Evolutionary conservation across 2,113 vertebrate species (phyloP), one percentile per base, ranked within the genome.

Genomic region (Onychorhynchus coronatus): DNA sequence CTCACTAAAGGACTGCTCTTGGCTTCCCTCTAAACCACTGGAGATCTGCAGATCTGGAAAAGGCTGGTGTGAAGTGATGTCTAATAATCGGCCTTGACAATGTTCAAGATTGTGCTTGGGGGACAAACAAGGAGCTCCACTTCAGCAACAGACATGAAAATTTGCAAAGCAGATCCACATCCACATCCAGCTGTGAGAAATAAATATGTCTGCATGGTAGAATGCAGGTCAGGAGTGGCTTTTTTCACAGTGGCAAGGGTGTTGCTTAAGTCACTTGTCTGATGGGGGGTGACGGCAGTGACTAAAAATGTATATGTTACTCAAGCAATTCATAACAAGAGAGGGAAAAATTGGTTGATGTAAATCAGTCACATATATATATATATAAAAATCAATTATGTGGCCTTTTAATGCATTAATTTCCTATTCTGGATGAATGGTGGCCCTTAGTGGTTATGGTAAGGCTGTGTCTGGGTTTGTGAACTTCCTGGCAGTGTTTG

Each of bases 51-150:
- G 42, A 30, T 58, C 85, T 91, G 88, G 71, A 68, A 65, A 85
- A 95, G 93, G 66, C 84, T 89, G 28, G 53, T 65, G 56, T 96
- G 94, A 96, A 91, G 94, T 83, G 82, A 93, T 92, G 63, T 91
- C 82, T 86, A 59, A 90, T 95, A 93, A 97, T 97, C 4, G 1
- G 85, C 80, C 68, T 91, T 95, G 96, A 96, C 96, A 97, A 62
- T 35, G 28, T 47, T 96, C 85, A 89, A 90, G 93, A 85, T 95
- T 94, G 61, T 87, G 93, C 94, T 88, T 61, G 63, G 53, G 88
- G 91, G 93, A 81, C 80, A 90, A 83, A 91, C 68, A 93, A 89
- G 89, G 33, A 72, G 74, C 92, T 93, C 62, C 44, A 8, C n/a
- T 58, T 76, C 72, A 67, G 80, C 49, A 33, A 24, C 10, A 27